These are phyloP conservation scores for Pyrochroa serraticornis DNA, from an alignment of 2,888 invertebrate genomes.

Conservation along the genomic window DNA sequence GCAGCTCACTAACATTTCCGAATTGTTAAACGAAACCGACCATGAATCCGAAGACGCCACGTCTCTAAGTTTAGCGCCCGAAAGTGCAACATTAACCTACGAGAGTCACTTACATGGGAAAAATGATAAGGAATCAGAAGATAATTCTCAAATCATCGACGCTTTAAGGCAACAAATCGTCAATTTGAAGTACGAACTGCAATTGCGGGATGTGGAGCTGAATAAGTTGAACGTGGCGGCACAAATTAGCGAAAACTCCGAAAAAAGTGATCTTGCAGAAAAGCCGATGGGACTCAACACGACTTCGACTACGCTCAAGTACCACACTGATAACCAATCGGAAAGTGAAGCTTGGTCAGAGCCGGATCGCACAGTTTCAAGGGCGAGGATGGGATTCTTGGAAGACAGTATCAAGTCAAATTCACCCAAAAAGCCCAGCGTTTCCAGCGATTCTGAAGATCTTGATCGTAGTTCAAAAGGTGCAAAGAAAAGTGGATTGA, in stretches of 20 bases:
- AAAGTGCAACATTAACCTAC: conserved; percentile 50
- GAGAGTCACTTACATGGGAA: conserved; percentile 47
- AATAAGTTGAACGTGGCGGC: conserved; percentile 36
- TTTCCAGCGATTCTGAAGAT: conserved; percentile 48
- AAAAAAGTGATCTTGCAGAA: conserved; percentile 35
- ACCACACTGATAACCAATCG: conserved; percentile 55
- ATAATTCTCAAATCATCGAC: conserved; percentile 41
- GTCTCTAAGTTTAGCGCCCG: conserved; percentile 47
- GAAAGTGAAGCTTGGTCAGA: conserved; percentile 90
- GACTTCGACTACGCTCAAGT: conserved; percentile 44
- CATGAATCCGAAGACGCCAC: conserved; percentile 36
- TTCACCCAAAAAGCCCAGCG: conserved; percentile 43
- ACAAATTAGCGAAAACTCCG: conserved; percentile 28
- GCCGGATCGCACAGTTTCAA: conserved; percentile 81
- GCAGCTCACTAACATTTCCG: conserved; percentile 60
- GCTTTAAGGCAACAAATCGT: conserved; percentile 54
- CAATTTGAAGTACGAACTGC: conserved; percentile 53
- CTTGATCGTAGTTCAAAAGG: conserved; percentile 27
- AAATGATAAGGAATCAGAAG: conserved; percentile 33
- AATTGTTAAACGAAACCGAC: conserved; percentile 53
- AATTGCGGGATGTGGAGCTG: conserved; percentile 52
- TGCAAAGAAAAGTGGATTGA: conserved; percentile 16
- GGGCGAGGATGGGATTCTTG: conserved; percentile 75
- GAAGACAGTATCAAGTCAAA: conserved; percentile 59
- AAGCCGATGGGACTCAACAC: conserved; percentile 34